These are phyloP conservation scores for Drosophila oshimai DNA, from an alignment of 1,140 invertebrate genomes.

Conservation along the genomic window DNA sequence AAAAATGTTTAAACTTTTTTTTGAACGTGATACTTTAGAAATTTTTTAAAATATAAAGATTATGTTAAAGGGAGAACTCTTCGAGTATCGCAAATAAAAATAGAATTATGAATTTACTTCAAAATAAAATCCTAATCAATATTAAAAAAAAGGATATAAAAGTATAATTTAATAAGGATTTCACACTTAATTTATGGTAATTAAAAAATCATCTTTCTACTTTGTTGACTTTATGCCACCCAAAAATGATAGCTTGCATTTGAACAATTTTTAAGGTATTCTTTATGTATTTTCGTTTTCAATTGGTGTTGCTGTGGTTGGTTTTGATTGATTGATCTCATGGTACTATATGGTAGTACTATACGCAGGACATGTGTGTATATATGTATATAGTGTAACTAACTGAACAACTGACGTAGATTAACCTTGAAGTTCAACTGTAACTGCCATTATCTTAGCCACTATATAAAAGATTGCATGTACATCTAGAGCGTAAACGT, in stretches of 20 bases:
- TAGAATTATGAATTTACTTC: too few species aligned
- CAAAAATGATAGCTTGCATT: neutral
- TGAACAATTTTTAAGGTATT: constrained; percentile 10
- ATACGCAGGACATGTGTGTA: neutral
- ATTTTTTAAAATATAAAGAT: too few species aligned
- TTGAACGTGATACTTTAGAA: too few species aligned
- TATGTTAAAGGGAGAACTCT: too few species aligned
- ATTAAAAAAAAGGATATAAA: too few species aligned
- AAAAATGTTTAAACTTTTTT: too few species aligned
- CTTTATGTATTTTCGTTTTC: constrained; percentile 31
- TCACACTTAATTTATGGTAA: too few species aligned
- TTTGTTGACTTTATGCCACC: too few species aligned
- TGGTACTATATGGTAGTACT: neutral
- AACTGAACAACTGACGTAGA: constrained; percentile 18
- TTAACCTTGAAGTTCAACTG: constrained; percentile 9
- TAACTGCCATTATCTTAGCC: constrained; percentile 1
- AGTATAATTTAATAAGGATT: too few species aligned
- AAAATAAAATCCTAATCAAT: too few species aligned
- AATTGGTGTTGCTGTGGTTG: constrained; percentile 1
- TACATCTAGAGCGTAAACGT: constrained; percentile 38
- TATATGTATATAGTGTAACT: constrained; percentile 4
- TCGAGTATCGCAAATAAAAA: too few species aligned
- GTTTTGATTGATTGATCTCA: constrained; percentile 15
- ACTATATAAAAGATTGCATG: constrained; percentile 42
- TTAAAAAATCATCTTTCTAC: too few species aligned